These are phyloP conservation scores for Scaptomyza tumidula DNA, from an alignment of 2,888 invertebrate species.

Conservation along the genomic window DNA sequence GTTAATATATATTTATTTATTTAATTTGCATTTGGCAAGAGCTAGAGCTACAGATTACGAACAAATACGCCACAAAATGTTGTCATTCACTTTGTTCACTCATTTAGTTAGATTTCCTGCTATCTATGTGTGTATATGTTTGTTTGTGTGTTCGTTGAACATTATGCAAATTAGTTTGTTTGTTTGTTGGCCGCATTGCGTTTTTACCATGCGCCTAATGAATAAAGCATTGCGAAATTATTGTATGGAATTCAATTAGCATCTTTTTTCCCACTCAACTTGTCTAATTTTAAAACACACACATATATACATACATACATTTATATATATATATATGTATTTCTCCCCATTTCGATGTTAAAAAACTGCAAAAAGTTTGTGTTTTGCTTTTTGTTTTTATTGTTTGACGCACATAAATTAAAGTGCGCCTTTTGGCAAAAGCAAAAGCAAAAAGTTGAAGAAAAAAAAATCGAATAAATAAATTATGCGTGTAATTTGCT, in stretches of 20 bases:
- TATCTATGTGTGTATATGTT: constrained; percentile 3
- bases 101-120: constrained; percentile 41
- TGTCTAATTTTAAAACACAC: neutral
- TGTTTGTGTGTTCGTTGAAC: constrained; percentile 39
- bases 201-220: constrained; percentile 57
- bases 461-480: constrained; percentile 55
- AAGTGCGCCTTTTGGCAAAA: neutral
- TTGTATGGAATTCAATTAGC: constrained; percentile 70
- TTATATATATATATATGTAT: too few species aligned
- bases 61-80: constrained; percentile 29
- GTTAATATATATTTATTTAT: constrained; percentile 17
- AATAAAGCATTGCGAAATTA: constrained; percentile 71
- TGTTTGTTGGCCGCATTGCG: constrained; percentile 51
- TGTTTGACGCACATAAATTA: constrained; percentile 40
- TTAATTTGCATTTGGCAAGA: constrained; percentile 32
- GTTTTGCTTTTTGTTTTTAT: neutral
- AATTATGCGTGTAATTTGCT: constrained; percentile 69
- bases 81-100: constrained; percentile 47
- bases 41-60: constrained; percentile 10
- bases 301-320: neutral
- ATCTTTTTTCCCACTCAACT: constrained; percentile 40
- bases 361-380: constrained; percentile 50
- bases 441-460: neutral
- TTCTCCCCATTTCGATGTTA: neutral
- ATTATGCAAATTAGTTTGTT: constrained; percentile 67